These are phyloP conservation scores for Tupaia chinensis DNA, from an alignment of 2,113 vertebrate species.

Conservation along the genomic window DNA sequence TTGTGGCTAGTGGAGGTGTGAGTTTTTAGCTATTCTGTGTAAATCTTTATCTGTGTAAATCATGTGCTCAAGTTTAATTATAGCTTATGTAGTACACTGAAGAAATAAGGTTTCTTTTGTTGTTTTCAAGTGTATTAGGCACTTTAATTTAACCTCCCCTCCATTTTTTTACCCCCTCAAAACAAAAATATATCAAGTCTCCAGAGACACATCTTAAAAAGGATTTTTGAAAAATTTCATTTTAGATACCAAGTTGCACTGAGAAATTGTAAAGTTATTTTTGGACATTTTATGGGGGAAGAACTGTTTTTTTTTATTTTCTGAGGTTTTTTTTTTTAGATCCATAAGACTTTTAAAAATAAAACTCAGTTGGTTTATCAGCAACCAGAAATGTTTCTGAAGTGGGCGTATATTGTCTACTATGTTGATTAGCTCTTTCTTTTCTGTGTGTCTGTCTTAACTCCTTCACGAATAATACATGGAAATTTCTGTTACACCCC, in stretches of 20 bases:
- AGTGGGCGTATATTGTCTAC: slow-evolving; percentile 73
- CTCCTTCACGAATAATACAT: slow-evolving; percentile 74
- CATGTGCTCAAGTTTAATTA: not conserved
- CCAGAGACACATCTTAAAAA: not conserved
- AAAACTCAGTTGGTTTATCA: slow-evolving; percentile 64
- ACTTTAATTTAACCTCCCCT: not conserved
- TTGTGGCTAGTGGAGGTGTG: not conserved
- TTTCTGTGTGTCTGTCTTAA: slow-evolving; percentile 61
- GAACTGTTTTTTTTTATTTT: slow-evolving; percentile 60
- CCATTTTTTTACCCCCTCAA: not conserved
- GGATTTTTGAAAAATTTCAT: slow-evolving; percentile 42
- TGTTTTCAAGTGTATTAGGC: not conserved
- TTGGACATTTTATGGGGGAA: slow-evolving; percentile 48
- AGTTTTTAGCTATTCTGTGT: not conserved
- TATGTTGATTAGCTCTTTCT: slow-evolving; percentile 76
- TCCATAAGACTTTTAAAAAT: slow-evolving; percentile 71
- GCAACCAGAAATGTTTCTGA: slow-evolving; percentile 70
- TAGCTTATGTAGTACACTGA: not conserved
- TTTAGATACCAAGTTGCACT: slow-evolving; percentile 59
- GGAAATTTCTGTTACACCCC: slow-evolving; percentile 18
- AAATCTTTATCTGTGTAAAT: not conserved
- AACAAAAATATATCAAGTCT: slow-evolving; percentile 2
- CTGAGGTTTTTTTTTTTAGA: not conserved
- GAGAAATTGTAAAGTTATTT: slow-evolving; percentile 59
- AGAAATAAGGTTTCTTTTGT: not conserved